Base-by-base conservation (phyloP, 2,888 invertebrate genomes). In the Cotesia congregata region DNA sequence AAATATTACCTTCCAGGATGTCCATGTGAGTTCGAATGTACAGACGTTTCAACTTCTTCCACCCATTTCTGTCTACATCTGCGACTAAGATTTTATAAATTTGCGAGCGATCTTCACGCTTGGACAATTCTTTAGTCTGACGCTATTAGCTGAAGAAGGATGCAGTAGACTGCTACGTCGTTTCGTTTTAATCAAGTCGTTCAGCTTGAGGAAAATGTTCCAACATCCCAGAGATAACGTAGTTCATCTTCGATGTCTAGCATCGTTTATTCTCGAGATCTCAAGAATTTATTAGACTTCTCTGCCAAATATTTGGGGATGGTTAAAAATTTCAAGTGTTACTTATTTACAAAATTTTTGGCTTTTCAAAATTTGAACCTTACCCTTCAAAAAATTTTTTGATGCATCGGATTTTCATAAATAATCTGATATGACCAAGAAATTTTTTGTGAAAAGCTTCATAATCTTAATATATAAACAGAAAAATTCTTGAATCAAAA, bases 1-100 rank as follows among this genome's bases (percentile, higher is more conserved):
- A 87, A 88, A 88, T 88, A 87, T 85, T 86, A 86, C 87, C 88
- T 86, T 85, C 84, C 83, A 72, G 74, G 72, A 50, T 64, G 62
- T 70, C 39, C 74, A 68, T 74, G 65, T 67, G 65, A 67, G 65
- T 65, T 65, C 50, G 38, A 30, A 38, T 65, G 38, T 30, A 77
- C 77, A 72, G 68, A 68, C 79, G 82, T 30, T 80, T 77, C 80
- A 81, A 80, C 80, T 75, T 61, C 41, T 67, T 75, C 78, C 75
- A 68, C 75, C 77, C 76, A 80, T 70, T 74, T 73, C 74, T 78
- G 68, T 72, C 68, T 78, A 75, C 80, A 69, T 77, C 77, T 77
- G 62, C 71, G 64, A 77, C 76, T 68, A 77, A 85, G 84, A 86
- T 86, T 85, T 85, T 84, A 83, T 80, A 82, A 85, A 86, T 84